Conservation (phyloP, 2,113 vertebrate genomes). For the Calcarius ornatus region DNA sequence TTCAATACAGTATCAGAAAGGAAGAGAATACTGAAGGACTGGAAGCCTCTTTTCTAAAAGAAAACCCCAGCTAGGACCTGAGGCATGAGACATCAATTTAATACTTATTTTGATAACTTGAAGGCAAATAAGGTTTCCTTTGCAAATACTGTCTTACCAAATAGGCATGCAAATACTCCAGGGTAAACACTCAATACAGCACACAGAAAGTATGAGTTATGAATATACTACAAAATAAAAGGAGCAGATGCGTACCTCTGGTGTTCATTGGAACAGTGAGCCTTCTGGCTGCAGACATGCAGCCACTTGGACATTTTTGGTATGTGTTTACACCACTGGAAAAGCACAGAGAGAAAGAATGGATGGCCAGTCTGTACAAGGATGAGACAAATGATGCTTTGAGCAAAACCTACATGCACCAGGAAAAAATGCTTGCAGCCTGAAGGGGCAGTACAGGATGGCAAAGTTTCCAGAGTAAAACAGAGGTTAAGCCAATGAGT, state of each 20-base stretch:
- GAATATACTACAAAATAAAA: background rate
- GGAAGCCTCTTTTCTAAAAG: background rate
- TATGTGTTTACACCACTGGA: background rate
- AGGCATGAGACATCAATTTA: background rate
- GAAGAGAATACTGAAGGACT: background rate
- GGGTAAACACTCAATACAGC: background rate
- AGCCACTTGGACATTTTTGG: background rate
- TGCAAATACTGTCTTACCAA: background rate
- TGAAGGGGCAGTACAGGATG: background rate
- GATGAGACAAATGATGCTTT: background rate
- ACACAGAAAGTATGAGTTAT: background rate
- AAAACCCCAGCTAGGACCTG: background rate
- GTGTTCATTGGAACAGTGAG: background rate
- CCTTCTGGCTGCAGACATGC: background rate
- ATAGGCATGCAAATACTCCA: background rate
- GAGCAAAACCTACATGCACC: fast-evolving
- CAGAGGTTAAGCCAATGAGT: background rate
- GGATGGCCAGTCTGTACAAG: background rate
- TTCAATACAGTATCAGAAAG: background rate
- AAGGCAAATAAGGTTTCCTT: background rate
- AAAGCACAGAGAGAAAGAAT: background rate
- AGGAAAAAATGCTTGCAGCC: background rate
- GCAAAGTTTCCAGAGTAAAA: background rate
- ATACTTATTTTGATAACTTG: background rate
- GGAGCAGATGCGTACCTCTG: background rate